These are phyloP conservation scores for Neotoma lepida DNA, from an alignment of 2,113 vertebrate species.

Conservation along the genomic window DNA sequence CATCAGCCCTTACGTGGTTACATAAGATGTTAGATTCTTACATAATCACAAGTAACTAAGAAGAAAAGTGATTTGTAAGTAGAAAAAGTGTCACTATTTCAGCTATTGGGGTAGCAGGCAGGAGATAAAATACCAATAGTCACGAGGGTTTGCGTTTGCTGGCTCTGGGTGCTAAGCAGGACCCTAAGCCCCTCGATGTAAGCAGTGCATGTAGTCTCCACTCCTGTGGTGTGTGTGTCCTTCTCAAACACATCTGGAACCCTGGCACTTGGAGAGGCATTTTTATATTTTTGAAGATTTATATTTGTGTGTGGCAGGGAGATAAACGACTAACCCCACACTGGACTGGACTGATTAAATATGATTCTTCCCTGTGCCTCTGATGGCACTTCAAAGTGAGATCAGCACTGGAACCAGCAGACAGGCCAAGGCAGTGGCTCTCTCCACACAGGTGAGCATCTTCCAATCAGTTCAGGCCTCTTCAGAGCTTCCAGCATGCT, in stretches of 20 bases:
- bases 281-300: background rate
- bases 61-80: background rate
- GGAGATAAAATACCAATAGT: background rate
- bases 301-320: background rate
- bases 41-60: background rate
- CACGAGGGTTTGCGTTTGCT: background rate
- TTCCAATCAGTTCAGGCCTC: background rate
- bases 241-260: background rate
- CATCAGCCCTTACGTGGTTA: background rate
- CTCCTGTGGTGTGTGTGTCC: background rate
- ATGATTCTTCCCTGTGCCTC: background rate
- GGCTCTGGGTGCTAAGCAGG: background rate
- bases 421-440: background rate
- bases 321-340: background rate
- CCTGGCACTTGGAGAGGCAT: background rate
- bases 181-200: background rate
- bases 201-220: background rate
- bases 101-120: fast-evolving
- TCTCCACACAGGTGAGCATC: background rate
- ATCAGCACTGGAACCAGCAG: background rate
- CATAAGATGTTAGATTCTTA: background rate
- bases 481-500: background rate
- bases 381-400: background rate
- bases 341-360: background rate
- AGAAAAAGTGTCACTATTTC: background rate